Conservation (phyloP, 2,888 invertebrate genomes). For the Agriopis leucophaearia region DNA sequence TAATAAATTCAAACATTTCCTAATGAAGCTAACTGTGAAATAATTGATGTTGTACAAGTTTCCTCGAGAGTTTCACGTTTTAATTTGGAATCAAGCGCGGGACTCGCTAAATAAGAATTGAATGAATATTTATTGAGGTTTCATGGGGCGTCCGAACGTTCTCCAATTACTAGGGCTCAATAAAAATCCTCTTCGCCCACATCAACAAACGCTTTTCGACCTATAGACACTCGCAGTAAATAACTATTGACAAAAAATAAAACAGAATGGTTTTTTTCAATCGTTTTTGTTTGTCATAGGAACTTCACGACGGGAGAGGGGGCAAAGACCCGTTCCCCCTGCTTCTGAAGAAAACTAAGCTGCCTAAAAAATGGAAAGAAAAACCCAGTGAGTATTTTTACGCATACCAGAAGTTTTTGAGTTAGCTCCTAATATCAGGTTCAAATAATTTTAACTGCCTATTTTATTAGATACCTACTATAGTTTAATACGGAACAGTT, state of each 20-base stretch:
- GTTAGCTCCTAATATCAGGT: slow-evolving; percentile 6
- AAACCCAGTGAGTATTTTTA: slow-evolving; percentile 74
- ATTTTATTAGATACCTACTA: neutral
- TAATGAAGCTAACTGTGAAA: slow-evolving; percentile 33
- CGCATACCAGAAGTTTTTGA: slow-evolving; percentile 25
- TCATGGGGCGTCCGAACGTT: slow-evolving; percentile 48
- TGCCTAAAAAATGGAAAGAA: slow-evolving; percentile 91
- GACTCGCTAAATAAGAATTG: slow-evolving; percentile 62
- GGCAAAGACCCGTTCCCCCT: slow-evolving; percentile 92
- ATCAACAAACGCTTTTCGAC: slow-evolving; percentile 38
- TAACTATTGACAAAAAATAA: slow-evolving; percentile 42
- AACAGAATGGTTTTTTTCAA: slow-evolving; percentile 14
- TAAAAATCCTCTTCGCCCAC: slow-evolving; percentile 53
- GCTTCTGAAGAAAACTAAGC: slow-evolving; percentile 90
- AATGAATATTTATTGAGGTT: slow-evolving; percentile 70
- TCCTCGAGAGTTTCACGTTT: slow-evolving; percentile 41
- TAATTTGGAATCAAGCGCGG: slow-evolving; percentile 59
- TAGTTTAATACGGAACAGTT: neutral
- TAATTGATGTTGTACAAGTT: slow-evolving; percentile 44
- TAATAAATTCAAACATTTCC: slow-evolving; percentile 26
- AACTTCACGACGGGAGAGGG: slow-evolving; percentile 89
- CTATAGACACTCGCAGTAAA: slow-evolving; percentile 36
- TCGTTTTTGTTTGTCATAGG: slow-evolving; percentile 66
- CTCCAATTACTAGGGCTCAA: slow-evolving; percentile 59
- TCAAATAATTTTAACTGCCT: slow-evolving; percentile 1